Evolutionary conservation across 2,113 vertebrate species (phyloP).

Genomic region (Cygnus atratus): DNA sequence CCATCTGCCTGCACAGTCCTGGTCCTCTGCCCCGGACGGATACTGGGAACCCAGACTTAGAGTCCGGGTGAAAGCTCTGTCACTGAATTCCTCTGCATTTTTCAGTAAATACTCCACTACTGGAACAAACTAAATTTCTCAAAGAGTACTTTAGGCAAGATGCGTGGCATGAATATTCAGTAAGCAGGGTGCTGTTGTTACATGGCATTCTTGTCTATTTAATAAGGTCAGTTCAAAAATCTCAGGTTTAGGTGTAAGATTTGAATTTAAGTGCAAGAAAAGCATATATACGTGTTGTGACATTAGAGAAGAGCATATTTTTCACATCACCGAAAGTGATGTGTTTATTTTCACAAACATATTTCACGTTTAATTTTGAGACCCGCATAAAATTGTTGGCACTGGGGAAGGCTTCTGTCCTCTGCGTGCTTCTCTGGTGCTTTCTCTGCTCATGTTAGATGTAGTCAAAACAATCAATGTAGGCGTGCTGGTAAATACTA

Average conservation of each 20-base stretch:
- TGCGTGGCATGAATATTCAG: neutral
- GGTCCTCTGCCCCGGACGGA: neutral
- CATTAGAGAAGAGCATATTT: neutral
- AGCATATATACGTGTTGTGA: neutral
- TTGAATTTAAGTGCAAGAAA: neutral
- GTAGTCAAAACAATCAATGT: conserved; percentile 3
- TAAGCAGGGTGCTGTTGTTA: neutral
- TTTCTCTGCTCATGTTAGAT: neutral
- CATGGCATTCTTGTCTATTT: neutral
- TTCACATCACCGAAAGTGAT: neutral
- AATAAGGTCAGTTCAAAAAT: neutral
- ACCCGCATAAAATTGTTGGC: neutral
- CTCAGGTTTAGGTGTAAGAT: neutral
- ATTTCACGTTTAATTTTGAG: neutral
- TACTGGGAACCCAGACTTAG: neutral
- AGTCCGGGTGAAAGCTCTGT: neutral
- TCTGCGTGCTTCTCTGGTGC: neutral
- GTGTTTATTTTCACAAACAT: neutral
- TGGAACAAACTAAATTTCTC: neutral
- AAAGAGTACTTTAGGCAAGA: neutral
- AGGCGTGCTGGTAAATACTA: conserved; percentile 1
- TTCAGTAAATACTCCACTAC: neutral
- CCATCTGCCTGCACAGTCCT: neutral
- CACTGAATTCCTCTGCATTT: neutral
- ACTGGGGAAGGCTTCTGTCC: neutral